These are phyloP conservation scores for Pseudorectes ferrugineus DNA, from an alignment of 2,113 vertebrate species.

Conservation along the genomic window DNA sequence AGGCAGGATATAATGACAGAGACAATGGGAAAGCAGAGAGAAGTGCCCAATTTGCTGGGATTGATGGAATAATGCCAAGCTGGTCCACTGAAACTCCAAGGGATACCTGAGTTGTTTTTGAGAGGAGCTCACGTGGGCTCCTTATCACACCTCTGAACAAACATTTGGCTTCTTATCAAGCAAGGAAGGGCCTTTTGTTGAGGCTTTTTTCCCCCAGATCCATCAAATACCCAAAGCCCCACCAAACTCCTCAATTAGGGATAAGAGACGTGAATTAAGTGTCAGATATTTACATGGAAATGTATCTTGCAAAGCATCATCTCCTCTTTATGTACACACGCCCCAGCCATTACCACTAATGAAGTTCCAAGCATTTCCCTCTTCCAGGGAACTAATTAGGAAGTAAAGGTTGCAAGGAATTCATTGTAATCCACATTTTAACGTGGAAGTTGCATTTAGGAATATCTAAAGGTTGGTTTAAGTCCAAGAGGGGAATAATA, in stretches of 20 bases:
- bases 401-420: background rate
- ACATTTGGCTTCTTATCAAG: background rate
- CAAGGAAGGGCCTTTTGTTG: background rate
- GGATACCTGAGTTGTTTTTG: background rate
- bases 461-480: background rate
- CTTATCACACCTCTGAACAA: background rate
- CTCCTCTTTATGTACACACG: background rate
- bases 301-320: background rate
- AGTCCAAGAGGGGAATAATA: background rate
- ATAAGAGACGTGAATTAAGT: rapidly evolving
- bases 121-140: background rate
- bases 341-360: background rate
- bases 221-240: background rate
- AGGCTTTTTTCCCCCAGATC: rapidly evolving
- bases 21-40: background rate
- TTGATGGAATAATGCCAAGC: background rate
- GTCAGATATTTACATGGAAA: background rate
- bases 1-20: background rate
- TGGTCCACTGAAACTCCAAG: background rate
- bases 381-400: background rate
- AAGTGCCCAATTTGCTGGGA: background rate
- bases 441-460: background rate
- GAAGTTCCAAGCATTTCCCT: background rate
- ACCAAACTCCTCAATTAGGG: background rate
- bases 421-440: rapidly evolving